phyloP scores from a whole-genome alignment of 2,888 invertebrate species.

The Acanthococcus lagerstroemiae region DNA sequence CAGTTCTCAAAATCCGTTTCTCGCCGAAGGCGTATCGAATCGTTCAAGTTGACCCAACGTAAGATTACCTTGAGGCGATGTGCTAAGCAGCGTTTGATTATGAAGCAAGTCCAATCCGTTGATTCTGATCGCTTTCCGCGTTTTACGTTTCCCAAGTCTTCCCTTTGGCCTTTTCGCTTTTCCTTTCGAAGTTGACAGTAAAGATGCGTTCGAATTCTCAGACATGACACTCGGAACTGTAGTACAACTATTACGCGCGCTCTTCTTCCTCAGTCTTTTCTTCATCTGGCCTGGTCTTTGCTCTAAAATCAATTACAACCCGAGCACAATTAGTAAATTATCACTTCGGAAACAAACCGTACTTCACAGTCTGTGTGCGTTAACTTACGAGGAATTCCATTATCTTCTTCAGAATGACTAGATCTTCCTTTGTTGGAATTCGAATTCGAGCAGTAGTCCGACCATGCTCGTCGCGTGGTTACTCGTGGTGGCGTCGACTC shows the following conservation, averaged over 20 bases:
- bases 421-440: conserved; percentile 43
- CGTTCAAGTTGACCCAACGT: not conserved
- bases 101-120: conserved; percentile 79
- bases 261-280: conserved; percentile 8
- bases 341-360: not conserved
- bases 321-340: not conserved
- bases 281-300: not conserved
- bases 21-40: too few relatives aligned
- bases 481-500: conserved; percentile 47
- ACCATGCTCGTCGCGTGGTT: conserved; percentile 65
- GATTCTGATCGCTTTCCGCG: conserved; percentile 62
- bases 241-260: not conserved
- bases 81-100: conserved; percentile 78
- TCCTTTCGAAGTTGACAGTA: not conserved
- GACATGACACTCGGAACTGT: not conserved
- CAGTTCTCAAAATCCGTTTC: too few relatives aligned
- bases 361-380: too few relatives aligned
- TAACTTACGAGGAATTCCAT: not conserved
- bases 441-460: conserved; percentile 54
- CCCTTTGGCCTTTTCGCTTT: conserved; percentile 30
- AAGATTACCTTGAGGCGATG: conserved; percentile 47
- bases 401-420: conserved; percentile 53
- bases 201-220: conserved; percentile 4
- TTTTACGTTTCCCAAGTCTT: conserved; percentile 43
- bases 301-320: not conserved